A percentile compares a stretch with the other conserved stretches of the same genome.
phyloP scores from a whole-genome alignment of 2,113 vertebrate species.

The Salvelinus namaycush region DNA sequence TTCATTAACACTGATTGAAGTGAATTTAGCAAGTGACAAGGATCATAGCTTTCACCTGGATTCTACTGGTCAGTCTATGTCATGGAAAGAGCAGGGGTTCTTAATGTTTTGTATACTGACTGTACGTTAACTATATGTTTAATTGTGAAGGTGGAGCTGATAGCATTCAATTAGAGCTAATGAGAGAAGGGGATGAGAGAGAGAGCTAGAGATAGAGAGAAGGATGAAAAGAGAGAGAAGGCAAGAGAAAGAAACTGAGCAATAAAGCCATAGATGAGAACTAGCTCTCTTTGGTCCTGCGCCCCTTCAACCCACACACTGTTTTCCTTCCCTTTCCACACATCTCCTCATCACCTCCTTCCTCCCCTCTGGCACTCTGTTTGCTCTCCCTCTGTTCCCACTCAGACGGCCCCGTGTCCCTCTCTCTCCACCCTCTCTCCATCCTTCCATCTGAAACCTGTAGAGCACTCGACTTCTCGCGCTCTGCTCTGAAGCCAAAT shows the following conservation, averaged over 20 bases:
- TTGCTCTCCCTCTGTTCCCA: neutral
- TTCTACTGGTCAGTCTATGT: no score
- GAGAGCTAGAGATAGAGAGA: neutral
- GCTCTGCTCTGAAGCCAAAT: conserved; percentile 41
- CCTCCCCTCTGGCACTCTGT: neutral
- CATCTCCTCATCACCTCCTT: neutral
- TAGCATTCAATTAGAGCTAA: no score
- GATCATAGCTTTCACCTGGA: no score
- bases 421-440: conserved; percentile 17
- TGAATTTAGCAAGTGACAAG: no score
- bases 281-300: no score
- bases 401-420: neutral
- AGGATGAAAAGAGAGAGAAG: neutral
- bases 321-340: neutral
- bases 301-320: neutral
- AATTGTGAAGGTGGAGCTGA: no score
- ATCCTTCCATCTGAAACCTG: conserved; percentile 26
- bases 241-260: neutral
- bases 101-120: no score
- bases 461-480: conserved; percentile 46
- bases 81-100: no score
- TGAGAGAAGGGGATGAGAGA: neutral
- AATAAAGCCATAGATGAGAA: neutral
- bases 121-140: no score
- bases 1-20: no score